Conservation (phyloP, 2,888 invertebrate species). For the Drosophila emarginata region DNA sequence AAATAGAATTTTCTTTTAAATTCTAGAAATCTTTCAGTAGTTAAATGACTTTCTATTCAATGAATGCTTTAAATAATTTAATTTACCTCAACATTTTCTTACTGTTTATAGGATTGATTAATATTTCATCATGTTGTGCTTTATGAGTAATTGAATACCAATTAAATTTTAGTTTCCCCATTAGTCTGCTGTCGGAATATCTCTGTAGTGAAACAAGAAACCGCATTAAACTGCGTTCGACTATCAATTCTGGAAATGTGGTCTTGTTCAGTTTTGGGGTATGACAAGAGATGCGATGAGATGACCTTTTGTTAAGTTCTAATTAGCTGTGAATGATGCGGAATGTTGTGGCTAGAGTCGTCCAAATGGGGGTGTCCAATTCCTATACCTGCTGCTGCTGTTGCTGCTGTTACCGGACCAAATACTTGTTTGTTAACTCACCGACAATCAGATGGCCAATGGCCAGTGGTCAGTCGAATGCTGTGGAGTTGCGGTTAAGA, state of each 20-base stretch:
- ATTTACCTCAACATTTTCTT: no score
- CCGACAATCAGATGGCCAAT: neutral
- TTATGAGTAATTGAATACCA: neutral
- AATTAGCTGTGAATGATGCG: slow-evolving; percentile 50
- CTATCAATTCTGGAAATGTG: neutral
- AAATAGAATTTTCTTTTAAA: no score
- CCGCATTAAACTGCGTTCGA: neutral
- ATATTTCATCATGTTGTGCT: no score
- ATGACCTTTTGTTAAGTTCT: slow-evolving; percentile 47
- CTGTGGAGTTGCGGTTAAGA: neutral
- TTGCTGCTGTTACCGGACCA: neutral
- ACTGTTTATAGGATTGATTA: no score
- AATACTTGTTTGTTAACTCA: neutral
- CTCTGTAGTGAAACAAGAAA: neutral
- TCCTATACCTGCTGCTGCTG: neutral
- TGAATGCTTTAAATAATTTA: no score
- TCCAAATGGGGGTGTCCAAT: neutral
- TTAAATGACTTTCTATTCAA: no score
- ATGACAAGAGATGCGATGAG: slow-evolving; percentile 20
- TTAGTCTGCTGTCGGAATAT: neutral
- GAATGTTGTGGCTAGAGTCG: slow-evolving; percentile 1
- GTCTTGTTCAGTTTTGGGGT: neutral
- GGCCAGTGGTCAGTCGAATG: neutral
- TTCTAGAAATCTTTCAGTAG: no score
- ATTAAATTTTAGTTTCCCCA: slow-evolving; percentile 5